Conservation (phyloP, 2,113 vertebrate genomes). For the Athene cunicularia region DNA sequence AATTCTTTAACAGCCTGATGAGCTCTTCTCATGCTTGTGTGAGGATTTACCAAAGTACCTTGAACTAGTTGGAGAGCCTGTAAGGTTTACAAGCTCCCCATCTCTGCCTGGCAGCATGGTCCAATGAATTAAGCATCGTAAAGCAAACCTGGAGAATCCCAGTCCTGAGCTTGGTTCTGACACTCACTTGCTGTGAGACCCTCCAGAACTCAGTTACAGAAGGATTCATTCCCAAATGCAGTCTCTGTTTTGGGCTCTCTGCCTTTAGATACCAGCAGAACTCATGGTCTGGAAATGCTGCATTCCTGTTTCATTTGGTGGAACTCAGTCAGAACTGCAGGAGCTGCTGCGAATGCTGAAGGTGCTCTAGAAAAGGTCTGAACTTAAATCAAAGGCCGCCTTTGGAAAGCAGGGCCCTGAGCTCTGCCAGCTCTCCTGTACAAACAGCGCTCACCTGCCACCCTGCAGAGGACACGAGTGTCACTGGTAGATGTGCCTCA, state of each 20-base stretch:
- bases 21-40: not conserved
- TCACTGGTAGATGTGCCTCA: too few species aligned
- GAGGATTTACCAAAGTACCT: not conserved
- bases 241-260: not conserved
- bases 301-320: not conserved
- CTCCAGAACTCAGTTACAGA: not conserved
- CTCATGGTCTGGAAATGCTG: not conserved
- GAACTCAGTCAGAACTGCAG: not conserved
- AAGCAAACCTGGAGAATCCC: not conserved
- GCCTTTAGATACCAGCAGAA: not conserved
- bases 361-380: not conserved
- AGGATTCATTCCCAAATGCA: not conserved
- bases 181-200: not conserved
- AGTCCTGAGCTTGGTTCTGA: not conserved
- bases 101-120: not conserved
- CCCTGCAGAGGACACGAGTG: not conserved
- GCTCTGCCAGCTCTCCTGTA: not conserved
- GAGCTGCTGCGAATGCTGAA: not conserved
- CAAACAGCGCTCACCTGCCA: not conserved
- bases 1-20: not conserved
- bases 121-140: too few species aligned
- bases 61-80: not conserved
- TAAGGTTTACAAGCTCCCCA: not conserved
- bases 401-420: not conserved
- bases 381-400: not conserved